phyloP scores from a whole-genome alignment of 2,888 invertebrate species.

The Lepas anatifera region DNA sequence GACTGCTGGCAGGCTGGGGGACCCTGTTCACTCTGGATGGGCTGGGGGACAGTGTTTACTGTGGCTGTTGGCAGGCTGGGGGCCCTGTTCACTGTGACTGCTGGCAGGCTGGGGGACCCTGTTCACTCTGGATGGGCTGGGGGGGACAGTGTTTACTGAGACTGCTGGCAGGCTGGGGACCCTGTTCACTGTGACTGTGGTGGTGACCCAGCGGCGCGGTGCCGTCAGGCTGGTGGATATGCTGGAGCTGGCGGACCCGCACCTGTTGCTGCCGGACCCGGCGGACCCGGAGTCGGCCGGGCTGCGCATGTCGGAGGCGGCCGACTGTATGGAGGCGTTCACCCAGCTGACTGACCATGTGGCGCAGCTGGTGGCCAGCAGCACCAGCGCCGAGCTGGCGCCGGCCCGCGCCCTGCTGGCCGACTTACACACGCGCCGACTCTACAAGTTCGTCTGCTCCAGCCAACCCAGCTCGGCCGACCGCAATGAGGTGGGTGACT shows the following conservation, averaged over 20 bases:
- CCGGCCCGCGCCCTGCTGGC: not conserved
- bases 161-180: too few relatives aligned
- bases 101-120: too few relatives aligned
- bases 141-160: too few relatives aligned
- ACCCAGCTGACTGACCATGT: constrained; percentile 20
- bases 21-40: too few relatives aligned
- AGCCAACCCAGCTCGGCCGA: not conserved
- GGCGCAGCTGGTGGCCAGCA: constrained; percentile 18
- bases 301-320: constrained; percentile 14
- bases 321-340: constrained; percentile 20
- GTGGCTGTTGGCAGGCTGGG: too few relatives aligned
- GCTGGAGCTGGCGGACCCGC: not conserved
- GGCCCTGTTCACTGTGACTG: too few relatives aligned
- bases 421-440: not conserved
- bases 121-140: too few relatives aligned
- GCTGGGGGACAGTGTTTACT: too few relatives aligned
- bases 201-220: too few relatives aligned
- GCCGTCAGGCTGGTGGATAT: not conserved
- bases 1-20: too few relatives aligned
- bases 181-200: too few relatives aligned
- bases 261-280: not conserved
- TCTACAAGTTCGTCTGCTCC: constrained; percentile 13
- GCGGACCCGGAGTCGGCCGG: not conserved
- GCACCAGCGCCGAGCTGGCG: not conserved
- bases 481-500: not conserved